Evolutionary conservation across 2,113 vertebrate species (phyloP).

Genomic region (Trogon melanurus): DNA sequence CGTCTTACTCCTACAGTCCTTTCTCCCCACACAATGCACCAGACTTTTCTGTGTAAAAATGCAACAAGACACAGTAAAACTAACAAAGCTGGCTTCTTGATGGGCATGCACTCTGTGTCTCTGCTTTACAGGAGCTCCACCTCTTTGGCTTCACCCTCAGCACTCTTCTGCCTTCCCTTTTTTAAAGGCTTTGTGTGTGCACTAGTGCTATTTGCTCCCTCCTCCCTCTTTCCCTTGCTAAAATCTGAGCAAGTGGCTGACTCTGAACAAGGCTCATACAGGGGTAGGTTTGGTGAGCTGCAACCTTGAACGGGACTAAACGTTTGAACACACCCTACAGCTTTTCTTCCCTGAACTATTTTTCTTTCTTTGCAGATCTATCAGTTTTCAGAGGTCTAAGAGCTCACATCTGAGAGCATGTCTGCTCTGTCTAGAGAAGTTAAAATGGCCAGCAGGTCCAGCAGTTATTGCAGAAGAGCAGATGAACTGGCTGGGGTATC

Average conservation of each 20-base stretch:
- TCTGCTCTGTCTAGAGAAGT: background rate
- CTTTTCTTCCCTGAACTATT: background rate
- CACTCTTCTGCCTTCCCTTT: background rate
- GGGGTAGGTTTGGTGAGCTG: background rate
- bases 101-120: background rate
- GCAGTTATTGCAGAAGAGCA: background rate
- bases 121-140: background rate
- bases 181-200: fast-evolving
- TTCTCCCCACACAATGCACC: fast-evolving
- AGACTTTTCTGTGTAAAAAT: background rate
- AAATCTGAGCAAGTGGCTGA: background rate
- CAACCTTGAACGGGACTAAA: background rate
- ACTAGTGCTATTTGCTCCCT: background rate
- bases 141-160: background rate
- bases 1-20: background rate
- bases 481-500: background rate
- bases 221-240: background rate
- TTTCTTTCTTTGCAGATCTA: background rate
- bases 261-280: background rate
- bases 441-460: background rate
- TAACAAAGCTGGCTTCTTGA: background rate
- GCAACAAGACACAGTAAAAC: background rate
- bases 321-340: background rate
- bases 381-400: background rate
- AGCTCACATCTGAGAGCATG: fast-evolving